phyloP scores from a whole-genome alignment of 2,888 invertebrate species.

The Mimas tiliae region DNA sequence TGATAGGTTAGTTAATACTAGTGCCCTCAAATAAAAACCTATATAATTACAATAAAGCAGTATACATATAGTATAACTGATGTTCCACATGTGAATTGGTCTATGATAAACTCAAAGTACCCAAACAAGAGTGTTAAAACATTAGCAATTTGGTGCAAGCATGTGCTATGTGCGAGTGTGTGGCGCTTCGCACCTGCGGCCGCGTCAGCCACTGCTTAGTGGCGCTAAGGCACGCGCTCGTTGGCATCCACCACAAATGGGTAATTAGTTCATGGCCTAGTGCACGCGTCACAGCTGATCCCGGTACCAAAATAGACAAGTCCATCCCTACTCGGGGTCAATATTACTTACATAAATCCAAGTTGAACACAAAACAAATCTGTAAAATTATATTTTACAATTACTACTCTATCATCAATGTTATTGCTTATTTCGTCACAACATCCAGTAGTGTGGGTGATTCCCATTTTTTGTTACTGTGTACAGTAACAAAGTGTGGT shows the following conservation, averaged over 20 bases:
- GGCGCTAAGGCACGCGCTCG: neutral
- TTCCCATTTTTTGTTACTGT: neutral
- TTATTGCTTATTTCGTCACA: constrained; percentile 58
- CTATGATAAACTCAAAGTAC: constrained; percentile 2
- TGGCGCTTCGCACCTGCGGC: no score
- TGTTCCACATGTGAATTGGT: neutral
- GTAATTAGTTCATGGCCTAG: constrained; percentile 41
- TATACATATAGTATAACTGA: constrained; percentile 26
- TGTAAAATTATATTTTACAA: constrained; percentile 57
- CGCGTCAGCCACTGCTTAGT: neutral
- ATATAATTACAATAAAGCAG: constrained; percentile 28
- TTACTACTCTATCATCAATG: constrained; percentile 40
- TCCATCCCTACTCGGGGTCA: constrained; percentile 2
- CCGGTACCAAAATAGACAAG: constrained; percentile 44
- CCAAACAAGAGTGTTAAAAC: constrained; percentile 26
- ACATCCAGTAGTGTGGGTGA: constrained; percentile 37
- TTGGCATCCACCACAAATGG: constrained; percentile 9
- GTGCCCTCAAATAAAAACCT: constrained; percentile 29
- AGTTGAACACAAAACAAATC: constrained; percentile 41
- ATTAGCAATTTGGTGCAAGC: constrained; percentile 26
- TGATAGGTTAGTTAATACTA: constrained; percentile 20
- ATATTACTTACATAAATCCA: constrained; percentile 34
- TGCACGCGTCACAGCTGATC: constrained; percentile 39
- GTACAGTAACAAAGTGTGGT: no score
- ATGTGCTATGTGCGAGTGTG: neutral